These are phyloP conservation scores for Acestrorhynchus altus DNA, from an alignment of 2,797 vertebrate species.

Conservation along the genomic window DNA sequence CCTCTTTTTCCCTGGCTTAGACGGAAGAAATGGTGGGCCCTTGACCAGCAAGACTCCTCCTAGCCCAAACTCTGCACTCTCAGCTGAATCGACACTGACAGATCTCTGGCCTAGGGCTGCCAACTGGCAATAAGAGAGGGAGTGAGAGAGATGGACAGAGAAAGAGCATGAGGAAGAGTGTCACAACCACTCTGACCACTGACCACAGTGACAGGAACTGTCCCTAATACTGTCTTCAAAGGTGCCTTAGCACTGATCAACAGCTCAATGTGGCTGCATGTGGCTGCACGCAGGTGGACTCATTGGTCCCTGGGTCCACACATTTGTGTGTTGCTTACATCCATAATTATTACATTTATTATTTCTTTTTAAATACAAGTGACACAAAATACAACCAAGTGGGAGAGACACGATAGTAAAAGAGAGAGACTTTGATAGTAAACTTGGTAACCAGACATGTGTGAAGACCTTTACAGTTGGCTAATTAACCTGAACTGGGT, in stretches of 20 bases:
- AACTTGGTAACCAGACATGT: no score
- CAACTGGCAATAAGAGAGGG: conserved; percentile 89
- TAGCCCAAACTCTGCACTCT: conserved; percentile 78
- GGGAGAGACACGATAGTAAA: no score
- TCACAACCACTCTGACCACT: conserved; percentile 70
- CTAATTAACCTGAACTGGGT: no score
- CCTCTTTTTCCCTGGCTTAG: conserved; percentile 88
- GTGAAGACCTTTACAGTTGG: no score
- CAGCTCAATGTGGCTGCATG: background rate
- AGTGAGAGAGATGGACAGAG: conserved; percentile 69
- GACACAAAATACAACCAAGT: no score
- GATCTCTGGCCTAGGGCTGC: conserved; percentile 93
- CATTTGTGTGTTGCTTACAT: no score
- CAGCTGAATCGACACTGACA: conserved; percentile 96
- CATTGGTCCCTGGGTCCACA: no score
- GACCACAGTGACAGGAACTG: conserved; percentile 65
- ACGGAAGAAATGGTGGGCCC: conserved; percentile 92
- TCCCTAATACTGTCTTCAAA: conserved; percentile 1
- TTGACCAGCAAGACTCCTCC: conserved; percentile 88
- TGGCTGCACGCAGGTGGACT: no score
- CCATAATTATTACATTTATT: no score
- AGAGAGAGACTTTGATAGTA: no score
- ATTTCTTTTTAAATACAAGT: no score
- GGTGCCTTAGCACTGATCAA: background rate
- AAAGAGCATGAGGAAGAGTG: conserved; percentile 79